Conservation (phyloP, 2,797 vertebrate genomes). For the Tinamus major region DNA sequence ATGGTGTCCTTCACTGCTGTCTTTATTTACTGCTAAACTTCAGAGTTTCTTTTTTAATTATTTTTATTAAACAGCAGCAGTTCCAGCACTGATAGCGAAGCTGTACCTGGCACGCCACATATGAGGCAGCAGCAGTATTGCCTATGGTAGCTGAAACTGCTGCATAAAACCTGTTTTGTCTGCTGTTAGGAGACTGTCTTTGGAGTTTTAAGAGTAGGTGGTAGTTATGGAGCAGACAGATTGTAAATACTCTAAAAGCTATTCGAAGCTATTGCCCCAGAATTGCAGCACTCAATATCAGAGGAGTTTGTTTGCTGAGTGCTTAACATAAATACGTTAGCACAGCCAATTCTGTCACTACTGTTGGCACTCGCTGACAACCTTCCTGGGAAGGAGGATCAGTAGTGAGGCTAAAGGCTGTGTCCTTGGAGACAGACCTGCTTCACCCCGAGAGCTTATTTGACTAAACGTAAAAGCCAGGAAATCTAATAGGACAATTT, state of each 20-base stretch:
- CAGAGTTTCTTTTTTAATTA: neutral
- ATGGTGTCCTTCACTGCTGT: neutral
- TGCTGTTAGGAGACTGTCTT: neutral
- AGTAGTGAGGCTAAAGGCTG: slow-evolving; percentile 12
- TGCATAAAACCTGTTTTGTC: neutral
- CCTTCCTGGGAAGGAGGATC: neutral
- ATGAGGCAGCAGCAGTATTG: neutral
- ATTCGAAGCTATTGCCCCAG: neutral
- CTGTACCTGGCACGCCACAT: fast-evolving
- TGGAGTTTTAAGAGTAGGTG: neutral
- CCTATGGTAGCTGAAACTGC: neutral
- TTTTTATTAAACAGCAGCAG: too few relatives aligned
- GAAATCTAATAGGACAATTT: neutral
- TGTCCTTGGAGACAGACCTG: neutral
- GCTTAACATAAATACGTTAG: neutral
- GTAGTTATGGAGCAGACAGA: neutral
- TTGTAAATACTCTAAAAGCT: neutral
- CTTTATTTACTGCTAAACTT: neutral
- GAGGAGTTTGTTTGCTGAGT: neutral
- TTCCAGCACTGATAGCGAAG: neutral
- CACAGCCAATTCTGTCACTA: neutral
- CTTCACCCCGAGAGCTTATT: neutral
- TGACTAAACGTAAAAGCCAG: neutral
- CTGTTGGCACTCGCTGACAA: neutral
- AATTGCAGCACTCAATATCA: neutral